phyloP scores from a whole-genome alignment of 64 coral and sea anemone genomes.

The Exaiptasia diaphana region DNA sequence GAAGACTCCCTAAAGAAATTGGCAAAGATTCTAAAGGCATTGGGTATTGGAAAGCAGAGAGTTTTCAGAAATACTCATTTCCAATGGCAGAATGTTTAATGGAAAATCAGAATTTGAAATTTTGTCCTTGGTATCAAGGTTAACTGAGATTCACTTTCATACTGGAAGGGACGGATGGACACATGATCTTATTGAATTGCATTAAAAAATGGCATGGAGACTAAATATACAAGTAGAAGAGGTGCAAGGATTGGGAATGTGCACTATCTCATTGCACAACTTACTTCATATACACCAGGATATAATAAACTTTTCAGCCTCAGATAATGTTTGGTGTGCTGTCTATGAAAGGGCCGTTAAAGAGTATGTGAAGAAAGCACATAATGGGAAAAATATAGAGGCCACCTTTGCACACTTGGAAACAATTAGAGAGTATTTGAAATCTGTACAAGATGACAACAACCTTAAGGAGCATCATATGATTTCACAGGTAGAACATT shows the following conservation, averaged over 20 bases:
- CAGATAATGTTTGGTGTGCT: slow-evolving; percentile 46
- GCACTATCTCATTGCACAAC: slow-evolving; percentile 70
- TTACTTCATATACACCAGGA: slow-evolving; percentile 54
- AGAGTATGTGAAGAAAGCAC: slow-evolving; percentile 18
- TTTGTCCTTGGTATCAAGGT: slow-evolving; percentile 10
- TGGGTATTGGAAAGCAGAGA: slow-evolving; percentile 53
- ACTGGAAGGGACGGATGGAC: slow-evolving; percentile 55
- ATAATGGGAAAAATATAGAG: background rate
- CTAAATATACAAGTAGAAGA: slow-evolving; percentile 68
- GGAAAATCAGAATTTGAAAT: slow-evolving; percentile 48
- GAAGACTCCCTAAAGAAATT: slow-evolving; percentile 11
- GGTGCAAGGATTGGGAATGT: slow-evolving; percentile 60
- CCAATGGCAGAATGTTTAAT: slow-evolving; percentile 52
- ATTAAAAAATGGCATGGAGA: slow-evolving; percentile 37
- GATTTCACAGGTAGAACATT: background rate
- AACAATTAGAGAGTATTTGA: slow-evolving; percentile 1
- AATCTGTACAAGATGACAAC: background rate
- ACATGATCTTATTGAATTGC: slow-evolving; percentile 25
- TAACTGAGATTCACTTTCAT: slow-evolving; percentile 54
- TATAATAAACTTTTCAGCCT: slow-evolving; percentile 33
- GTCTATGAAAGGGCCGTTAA: slow-evolving; percentile 63
- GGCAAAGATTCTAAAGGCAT: slow-evolving; percentile 38
- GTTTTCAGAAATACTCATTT: slow-evolving; percentile 50
- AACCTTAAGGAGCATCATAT: background rate
- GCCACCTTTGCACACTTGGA: slow-evolving; percentile 13